Evolutionary conservation across 2,113 vertebrate species (phyloP).

Genomic region (Drymodes brunneopygia): DNA sequence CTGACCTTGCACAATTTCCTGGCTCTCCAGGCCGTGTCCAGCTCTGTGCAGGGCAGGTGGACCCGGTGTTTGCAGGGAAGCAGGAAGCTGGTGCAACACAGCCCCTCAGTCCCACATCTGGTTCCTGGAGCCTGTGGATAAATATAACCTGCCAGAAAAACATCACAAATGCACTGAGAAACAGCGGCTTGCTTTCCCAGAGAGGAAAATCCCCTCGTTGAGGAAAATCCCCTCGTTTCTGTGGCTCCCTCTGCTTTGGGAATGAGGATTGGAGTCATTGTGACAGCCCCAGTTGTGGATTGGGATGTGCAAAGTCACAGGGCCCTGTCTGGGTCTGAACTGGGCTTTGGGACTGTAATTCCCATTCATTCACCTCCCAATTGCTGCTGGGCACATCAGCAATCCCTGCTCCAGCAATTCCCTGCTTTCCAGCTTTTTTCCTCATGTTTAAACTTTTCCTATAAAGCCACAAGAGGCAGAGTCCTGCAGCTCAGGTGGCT

Average conservation of each 20-base stretch:
- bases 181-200: not conserved
- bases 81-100: not conserved
- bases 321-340: not conserved
- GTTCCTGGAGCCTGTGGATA: not conserved
- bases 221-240: not conserved
- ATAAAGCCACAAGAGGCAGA: not conserved
- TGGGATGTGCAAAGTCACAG: not conserved
- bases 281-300: not conserved
- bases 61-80: not conserved
- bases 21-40: not conserved
- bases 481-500: not conserved
- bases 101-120: not conserved
- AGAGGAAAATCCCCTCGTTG: not conserved
- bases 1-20: not conserved
- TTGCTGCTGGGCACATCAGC: not conserved
- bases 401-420: not conserved
- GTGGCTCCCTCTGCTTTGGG: not conserved
- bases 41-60: not conserved
- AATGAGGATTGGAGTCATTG: not conserved
- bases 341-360: not conserved
- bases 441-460: not conserved
- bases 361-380: not conserved
- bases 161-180: not conserved
- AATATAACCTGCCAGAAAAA: not conserved
- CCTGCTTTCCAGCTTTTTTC: not conserved